phyloP scores from a whole-genome alignment of 1,140 invertebrate species.

The Halyomorpha halys region DNA sequence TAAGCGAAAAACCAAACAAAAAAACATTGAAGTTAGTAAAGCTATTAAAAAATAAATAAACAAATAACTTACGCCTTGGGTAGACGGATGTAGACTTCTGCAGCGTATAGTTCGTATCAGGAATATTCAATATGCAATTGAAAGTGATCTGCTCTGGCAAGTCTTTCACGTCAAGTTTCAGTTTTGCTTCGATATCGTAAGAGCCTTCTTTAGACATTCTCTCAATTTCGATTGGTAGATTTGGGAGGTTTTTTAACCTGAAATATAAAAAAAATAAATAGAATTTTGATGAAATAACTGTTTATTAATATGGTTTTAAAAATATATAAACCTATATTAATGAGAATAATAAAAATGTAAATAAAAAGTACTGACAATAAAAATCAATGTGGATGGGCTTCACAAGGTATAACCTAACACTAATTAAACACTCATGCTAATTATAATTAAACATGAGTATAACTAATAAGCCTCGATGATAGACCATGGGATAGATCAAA shows the following conservation, averaged over 20 bases:
- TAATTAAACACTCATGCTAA: too few relatives aligned
- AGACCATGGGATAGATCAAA: too few relatives aligned
- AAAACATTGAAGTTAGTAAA: too few relatives aligned
- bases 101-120: background rate
- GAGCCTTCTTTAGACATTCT: background rate
- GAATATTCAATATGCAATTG: conserved; percentile 1
- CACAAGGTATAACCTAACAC: too few relatives aligned
- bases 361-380: too few relatives aligned
- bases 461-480: too few relatives aligned
- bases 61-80: background rate
- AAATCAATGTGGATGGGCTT: background rate
- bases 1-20: too few relatives aligned
- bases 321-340: too few relatives aligned
- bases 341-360: background rate
- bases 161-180: background rate
- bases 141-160: background rate
- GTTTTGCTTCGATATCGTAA: background rate
- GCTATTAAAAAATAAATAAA: too few relatives aligned
- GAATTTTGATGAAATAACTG: too few relatives aligned
- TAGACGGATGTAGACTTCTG: background rate
- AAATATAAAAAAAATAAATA: background rate
- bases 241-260: background rate
- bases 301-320: too few relatives aligned
- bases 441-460: too few relatives aligned
- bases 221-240: background rate